These are phyloP conservation scores for Nyctalus aviator DNA, from an alignment of 2,797 vertebrate genomes.

Conservation along the genomic window DNA sequence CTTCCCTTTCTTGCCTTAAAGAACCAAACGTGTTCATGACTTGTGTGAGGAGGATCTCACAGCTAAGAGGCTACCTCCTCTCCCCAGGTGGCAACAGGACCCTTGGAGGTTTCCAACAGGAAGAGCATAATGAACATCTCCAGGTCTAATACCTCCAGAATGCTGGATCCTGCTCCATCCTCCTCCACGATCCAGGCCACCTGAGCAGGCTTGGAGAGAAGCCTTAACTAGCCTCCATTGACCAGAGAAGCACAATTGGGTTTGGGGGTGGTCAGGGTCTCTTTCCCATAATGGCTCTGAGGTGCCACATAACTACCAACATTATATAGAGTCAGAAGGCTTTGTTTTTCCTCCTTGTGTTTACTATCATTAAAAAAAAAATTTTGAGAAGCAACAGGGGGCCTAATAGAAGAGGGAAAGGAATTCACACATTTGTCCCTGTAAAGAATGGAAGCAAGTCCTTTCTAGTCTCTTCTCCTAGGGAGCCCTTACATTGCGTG, in stretches of 20 bases:
- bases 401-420: neutral
- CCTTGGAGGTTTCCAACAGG: neutral
- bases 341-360: neutral
- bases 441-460: constrained; percentile 33
- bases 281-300: neutral
- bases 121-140: neutral
- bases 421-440: constrained; percentile 38
- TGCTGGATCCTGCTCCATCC: neutral
- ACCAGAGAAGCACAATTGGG: neutral
- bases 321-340: neutral
- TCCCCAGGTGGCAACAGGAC: neutral
- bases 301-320: neutral
- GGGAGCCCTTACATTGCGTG: neutral
- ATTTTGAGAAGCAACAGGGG: constrained; percentile 49
- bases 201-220: neutral
- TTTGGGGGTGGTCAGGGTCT: neutral
- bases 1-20: neutral
- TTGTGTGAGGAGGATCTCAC: neutral
- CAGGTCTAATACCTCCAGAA: neutral
- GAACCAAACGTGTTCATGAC: neutral
- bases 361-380: neutral
- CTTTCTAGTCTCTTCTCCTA: constrained; percentile 17
- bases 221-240: neutral
- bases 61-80: neutral
- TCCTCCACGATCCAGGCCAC: neutral